Conservation (phyloP, 1,140 invertebrate genomes). For the Augochlora pura region DNA sequence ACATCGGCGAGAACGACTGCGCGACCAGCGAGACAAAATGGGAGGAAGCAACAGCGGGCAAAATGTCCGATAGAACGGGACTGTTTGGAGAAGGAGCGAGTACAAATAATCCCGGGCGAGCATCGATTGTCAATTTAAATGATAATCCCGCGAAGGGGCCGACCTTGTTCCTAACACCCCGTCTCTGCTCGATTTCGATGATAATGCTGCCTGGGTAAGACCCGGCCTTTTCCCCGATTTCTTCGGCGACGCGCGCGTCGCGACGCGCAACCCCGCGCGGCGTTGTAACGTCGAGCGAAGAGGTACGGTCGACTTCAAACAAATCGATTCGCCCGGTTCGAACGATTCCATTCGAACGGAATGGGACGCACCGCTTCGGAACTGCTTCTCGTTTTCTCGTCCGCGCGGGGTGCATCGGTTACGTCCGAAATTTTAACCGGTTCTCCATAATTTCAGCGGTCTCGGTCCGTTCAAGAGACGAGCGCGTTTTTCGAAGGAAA, state of each 20-base stretch:
- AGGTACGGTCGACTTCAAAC: neutral
- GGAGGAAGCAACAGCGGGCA: too few species aligned
- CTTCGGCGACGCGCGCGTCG: neutral
- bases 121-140: constrained; percentile 59
- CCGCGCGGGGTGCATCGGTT: neutral
- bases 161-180: constrained; percentile 4
- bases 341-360: neutral
- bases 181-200: constrained; percentile 43
- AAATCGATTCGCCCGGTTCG: neutral
- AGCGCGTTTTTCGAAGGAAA: too few species aligned
- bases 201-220: constrained; percentile 31
- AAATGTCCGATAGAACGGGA: too few species aligned
- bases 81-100: neutral
- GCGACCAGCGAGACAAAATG: neutral
- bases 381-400: neutral
- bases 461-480: too few species aligned
- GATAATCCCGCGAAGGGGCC: constrained; percentile 44
- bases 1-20: constrained; percentile 18
- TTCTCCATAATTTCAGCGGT: too few species aligned
- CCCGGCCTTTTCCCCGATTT: neutral
- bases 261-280: too few species aligned
- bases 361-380: neutral
- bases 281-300: neutral
- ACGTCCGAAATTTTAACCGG: neutral
- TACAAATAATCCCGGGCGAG: constrained; percentile 39